A percentile compares a stretch with the other conserved stretches of the same genome.
phyloP scores from a whole-genome alignment of 2,888 invertebrate genomes.

The Drosophila seclusa region DNA sequence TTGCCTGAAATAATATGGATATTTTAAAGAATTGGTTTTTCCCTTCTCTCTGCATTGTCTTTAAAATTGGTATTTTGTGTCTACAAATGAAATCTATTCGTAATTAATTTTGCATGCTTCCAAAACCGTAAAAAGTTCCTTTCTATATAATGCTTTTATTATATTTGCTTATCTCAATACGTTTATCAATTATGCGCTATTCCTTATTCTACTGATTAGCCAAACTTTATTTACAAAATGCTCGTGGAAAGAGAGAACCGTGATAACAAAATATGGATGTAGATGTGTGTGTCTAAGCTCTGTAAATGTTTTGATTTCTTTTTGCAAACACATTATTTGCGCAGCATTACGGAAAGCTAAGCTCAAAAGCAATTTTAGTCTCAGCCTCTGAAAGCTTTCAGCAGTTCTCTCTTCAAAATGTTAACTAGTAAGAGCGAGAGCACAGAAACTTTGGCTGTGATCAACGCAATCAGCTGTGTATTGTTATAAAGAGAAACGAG shows the following conservation, averaged over 20 bases:
- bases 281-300: neutral
- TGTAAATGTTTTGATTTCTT: conserved; percentile 7
- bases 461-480: neutral
- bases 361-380: conserved; percentile 60
- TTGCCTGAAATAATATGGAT: conserved; percentile 35
- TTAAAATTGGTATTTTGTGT: conserved; percentile 21
- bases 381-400: conserved; percentile 19
- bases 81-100: conserved; percentile 59
- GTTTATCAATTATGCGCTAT: conserved; percentile 4
- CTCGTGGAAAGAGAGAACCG: neutral
- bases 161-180: conserved; percentile 18
- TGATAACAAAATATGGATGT: neutral
- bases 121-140: conserved; percentile 80
- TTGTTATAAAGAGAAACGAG: neutral
- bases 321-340: conserved; percentile 19
- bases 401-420: conserved; percentile 1
- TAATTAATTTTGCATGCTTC: conserved; percentile 71
- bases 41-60: conserved; percentile 13
- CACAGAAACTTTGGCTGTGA: neutral
- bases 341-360: conserved; percentile 60
- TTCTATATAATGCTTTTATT: conserved; percentile 55
- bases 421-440: neutral
- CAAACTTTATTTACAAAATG: conserved; percentile 45
- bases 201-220: conserved; percentile 11
- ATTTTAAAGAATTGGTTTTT: conserved; percentile 23